Evolutionary conservation across 1,140 invertebrate genomes (phyloP).

Genomic region (Drosophila auraria): DNA sequence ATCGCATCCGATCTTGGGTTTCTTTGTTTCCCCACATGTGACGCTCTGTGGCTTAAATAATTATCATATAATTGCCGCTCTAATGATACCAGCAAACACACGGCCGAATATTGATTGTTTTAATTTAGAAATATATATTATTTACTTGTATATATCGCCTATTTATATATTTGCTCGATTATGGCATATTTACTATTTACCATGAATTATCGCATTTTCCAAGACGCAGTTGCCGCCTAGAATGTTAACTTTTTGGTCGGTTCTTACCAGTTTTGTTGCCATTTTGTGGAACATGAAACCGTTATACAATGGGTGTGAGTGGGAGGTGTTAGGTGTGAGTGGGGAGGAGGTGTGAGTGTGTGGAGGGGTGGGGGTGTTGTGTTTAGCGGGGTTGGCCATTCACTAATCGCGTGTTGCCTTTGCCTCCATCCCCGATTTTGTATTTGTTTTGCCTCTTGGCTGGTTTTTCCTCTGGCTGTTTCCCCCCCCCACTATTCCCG

Average conservation of each 20-base stretch:
- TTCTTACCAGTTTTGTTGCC: constrained; percentile 40
- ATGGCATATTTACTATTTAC: constrained; percentile 51
- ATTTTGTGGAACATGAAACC: constrained; percentile 55
- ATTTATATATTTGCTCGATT: constrained; percentile 29
- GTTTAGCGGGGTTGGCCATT: constrained; percentile 22
- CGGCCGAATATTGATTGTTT: constrained; percentile 27
- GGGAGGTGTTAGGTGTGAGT: constrained; percentile 4
- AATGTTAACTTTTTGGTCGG: constrained; percentile 15
- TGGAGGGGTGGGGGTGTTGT: constrained; percentile 4
- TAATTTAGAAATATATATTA: constrained; percentile 35
- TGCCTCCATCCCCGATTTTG: neutral
- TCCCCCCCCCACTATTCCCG: neutral
- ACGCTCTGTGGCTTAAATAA: constrained; percentile 61
- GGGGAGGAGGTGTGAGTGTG: neutral
- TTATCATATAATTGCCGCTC: constrained; percentile 62
- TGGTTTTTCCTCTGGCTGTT: constrained; percentile 2
- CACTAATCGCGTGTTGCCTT: constrained; percentile 51
- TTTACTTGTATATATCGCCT: constrained; percentile 16
- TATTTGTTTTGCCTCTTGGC: constrained; percentile 9
- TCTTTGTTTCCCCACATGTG: constrained; percentile 17
- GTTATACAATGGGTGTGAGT: constrained; percentile 20
- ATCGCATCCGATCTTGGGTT: constrained; percentile 2
- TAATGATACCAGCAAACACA: constrained; percentile 30
- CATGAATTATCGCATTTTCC: constrained; percentile 53
- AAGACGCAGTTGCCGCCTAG: constrained; percentile 54